These are phyloP conservation scores for Semaprochilodus insignis DNA, from an alignment of 2,797 vertebrate species.

Conservation along the genomic window DNA sequence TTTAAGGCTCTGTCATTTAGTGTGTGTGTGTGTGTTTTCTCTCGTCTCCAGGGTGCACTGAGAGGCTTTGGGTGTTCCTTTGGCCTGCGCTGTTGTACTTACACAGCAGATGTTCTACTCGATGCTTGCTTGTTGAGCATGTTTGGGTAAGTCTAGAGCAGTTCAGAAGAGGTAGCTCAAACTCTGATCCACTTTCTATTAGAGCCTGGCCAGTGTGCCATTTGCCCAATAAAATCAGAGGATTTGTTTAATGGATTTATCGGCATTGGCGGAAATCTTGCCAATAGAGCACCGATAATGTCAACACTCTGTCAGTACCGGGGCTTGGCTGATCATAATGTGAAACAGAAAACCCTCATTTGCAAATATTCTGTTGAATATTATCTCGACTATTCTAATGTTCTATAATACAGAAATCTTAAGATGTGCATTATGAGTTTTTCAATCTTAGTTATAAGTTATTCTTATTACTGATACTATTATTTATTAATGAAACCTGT, in stretches of 20 bases:
- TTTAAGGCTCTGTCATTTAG: constrained; percentile 32
- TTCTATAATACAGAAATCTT: too few species aligned
- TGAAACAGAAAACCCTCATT: neutral
- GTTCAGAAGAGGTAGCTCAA: neutral
- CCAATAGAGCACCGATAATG: neutral
- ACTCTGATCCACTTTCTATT: neutral
- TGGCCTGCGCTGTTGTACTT: neutral
- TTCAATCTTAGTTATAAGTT: too few species aligned
- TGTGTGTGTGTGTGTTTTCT: neutral
- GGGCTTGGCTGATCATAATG: neutral
- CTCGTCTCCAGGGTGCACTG: neutral
- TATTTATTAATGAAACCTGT: too few species aligned
- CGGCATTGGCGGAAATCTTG: neutral
- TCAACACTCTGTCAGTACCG: neutral
- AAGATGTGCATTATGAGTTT: too few species aligned
- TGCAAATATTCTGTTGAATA: too few species aligned
- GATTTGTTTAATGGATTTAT: neutral
- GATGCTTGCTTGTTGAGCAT: neutral
- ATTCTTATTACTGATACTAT: too few species aligned
- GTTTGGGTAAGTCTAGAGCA: neutral
- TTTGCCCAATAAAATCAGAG: neutral
- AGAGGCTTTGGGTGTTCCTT: constrained; percentile 12
- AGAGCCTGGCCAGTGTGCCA: neutral
- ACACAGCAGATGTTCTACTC: constrained; percentile 34
- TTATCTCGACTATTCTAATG: too few species aligned